Percentiles rank a stretch among this genome's conserved stretches.
phyloP scores from a whole-genome alignment of 2,888 invertebrate species.

The Ichneumoninae sp. region DNA sequence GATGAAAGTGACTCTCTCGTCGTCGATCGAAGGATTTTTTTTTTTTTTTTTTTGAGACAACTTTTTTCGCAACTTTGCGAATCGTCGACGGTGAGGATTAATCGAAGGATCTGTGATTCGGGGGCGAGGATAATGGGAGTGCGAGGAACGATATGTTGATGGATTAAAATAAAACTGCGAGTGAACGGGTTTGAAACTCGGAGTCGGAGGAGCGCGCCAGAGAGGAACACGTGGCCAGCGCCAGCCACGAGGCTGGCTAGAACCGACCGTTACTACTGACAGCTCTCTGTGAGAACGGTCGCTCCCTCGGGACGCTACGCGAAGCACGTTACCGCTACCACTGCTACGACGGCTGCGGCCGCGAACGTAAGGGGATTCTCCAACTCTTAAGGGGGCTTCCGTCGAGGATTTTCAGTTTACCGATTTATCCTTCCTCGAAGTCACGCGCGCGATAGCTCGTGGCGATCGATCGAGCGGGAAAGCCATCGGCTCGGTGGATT shows the following conservation, averaged over 20 bases:
- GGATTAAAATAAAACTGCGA: conserved; percentile 38
- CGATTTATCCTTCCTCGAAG: neutral
- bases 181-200: conserved; percentile 35
- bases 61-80: conserved; percentile 27
- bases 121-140: conserved; percentile 13
- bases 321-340: conserved; percentile 50
- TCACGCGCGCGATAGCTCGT: neutral
- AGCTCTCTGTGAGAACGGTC: conserved; percentile 59
- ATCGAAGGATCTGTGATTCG: neutral
- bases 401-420: conserved; percentile 28
- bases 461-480: conserved; percentile 18
- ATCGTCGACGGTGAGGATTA: conserved; percentile 17
- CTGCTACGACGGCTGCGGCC: neutral
- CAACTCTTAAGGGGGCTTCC: neutral
- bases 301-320: conserved; percentile 58
- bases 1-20: conserved; percentile 38
- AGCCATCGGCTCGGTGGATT: conserved; percentile 43
- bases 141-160: conserved; percentile 27
- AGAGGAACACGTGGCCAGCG: conserved; percentile 64
- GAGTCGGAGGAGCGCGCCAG: conserved; percentile 49
- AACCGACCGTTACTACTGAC: conserved; percentile 66
- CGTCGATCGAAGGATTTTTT: neutral
- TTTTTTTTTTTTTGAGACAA: neutral
- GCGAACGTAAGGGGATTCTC: conserved; percentile 15
- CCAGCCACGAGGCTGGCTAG: conserved; percentile 67